Percentiles rank a stretch among this genome's conserved stretches.
Conservation (phyloP, 2,797 vertebrate species). For the Rhinophrynus dorsalis region DNA sequence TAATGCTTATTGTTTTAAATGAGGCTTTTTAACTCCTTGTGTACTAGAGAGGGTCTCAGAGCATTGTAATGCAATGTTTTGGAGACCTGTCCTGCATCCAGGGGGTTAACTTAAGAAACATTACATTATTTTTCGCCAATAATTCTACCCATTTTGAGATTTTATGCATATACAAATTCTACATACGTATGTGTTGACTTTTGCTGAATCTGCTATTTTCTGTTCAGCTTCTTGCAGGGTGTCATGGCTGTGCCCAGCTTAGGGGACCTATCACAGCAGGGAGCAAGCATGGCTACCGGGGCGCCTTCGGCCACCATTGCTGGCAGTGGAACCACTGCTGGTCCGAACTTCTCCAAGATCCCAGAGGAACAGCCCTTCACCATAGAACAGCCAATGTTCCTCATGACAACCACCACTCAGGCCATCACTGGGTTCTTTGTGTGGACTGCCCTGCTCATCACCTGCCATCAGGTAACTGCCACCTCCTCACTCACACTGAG, state of each 20-base stretch:
- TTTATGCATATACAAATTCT: too few relatives aligned
- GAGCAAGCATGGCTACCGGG: constrained; percentile 64
- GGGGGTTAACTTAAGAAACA: too few relatives aligned
- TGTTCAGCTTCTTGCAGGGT: neutral
- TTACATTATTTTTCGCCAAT: too few relatives aligned
- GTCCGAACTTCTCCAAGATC: constrained; percentile 74
- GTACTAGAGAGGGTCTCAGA: too few relatives aligned
- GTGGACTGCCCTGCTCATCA: constrained; percentile 94
- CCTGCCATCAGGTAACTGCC: constrained; percentile 89
- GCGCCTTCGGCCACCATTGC: constrained; percentile 67
- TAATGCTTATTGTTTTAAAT: too few relatives aligned
- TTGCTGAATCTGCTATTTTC: too few relatives aligned
- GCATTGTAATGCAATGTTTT: too few relatives aligned
- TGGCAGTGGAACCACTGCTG: constrained; percentile 63
- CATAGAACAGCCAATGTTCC: constrained; percentile 84
- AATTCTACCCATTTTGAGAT: too few relatives aligned
- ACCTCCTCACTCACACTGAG: too few relatives aligned
- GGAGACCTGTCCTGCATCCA: too few relatives aligned
- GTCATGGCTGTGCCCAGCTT: constrained; percentile 13
- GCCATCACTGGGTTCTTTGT: constrained; percentile 93
- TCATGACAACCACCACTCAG: constrained; percentile 92
- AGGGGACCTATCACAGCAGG: constrained; percentile 3
- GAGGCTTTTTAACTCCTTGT: too few relatives aligned
- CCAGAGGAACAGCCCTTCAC: constrained; percentile 77
- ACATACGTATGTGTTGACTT: too few relatives aligned